Evolutionary conservation across 2,888 invertebrate species (phyloP).

Genomic region (Rugalucina vietnamica): DNA sequence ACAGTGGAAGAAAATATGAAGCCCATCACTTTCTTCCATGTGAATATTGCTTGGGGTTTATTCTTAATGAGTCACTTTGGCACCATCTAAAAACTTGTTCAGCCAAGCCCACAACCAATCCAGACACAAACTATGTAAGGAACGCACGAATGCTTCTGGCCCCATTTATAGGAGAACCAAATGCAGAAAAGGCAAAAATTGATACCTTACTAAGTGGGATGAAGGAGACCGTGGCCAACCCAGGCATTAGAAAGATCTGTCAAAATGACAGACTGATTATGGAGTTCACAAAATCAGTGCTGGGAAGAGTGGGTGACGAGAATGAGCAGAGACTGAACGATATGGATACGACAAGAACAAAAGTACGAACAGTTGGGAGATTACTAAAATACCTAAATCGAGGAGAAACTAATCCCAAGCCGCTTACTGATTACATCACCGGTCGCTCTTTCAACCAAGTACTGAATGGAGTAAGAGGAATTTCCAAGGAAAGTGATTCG

Average conservation of each 20-base stretch:
- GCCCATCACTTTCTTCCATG: background rate
- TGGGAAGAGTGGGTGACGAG: conserved; percentile 13
- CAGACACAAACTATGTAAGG: background rate
- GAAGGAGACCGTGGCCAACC: conserved; percentile 35
- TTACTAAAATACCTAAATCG: conserved; percentile 23
- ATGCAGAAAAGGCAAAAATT: background rate
- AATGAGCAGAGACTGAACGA: conserved; percentile 26
- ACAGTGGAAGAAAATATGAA: background rate
- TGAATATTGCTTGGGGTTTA: background rate
- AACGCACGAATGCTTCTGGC: background rate
- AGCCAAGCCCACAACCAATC: background rate
- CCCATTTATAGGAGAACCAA: background rate
- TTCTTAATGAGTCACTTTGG: background rate
- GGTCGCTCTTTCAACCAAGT: background rate
- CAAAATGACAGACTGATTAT: conserved; percentile 4
- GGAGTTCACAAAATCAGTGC: conserved; percentile 6
- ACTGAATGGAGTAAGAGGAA: background rate
- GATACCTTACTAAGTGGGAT: background rate
- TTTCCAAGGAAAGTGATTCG: background rate
- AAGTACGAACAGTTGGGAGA: conserved; percentile 16
- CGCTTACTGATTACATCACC: background rate
- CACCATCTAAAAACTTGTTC: background rate
- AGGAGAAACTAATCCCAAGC: background rate
- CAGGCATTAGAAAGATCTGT: conserved; percentile 10
- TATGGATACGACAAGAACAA: conserved; percentile 15